Base-by-base conservation (phyloP, 2,113 vertebrate genomes). In the Callaeas wilsoni region DNA sequence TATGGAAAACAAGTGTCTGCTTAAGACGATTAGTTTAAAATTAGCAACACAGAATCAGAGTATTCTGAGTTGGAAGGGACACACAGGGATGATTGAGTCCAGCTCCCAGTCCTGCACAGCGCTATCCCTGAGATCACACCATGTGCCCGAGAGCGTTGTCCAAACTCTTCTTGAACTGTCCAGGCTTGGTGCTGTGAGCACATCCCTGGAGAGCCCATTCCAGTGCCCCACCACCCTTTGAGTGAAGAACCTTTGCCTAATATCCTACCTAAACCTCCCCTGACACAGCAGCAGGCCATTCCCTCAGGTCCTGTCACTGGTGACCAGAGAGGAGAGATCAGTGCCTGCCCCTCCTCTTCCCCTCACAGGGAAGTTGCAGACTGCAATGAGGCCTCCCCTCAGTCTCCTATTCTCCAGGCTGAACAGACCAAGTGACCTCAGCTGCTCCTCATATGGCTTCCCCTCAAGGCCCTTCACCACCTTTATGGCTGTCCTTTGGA, bases 1-100 rank as follows among this genome's bases (percentile, higher is more conserved):
- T 75, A 41, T 60, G 29, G 47, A 88, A 95, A 88, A 87, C 81
- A 96, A 96, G 93, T 23, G 10, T 93, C 88, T 95, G 26, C 79
- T 88, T 64, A 37, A 60, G 52, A 86, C 1, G 7, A 95, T 92
- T 89, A 92, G 85, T 81, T 89, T 93, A 81, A 96, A 97, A 96
- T 95, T 93, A 93, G 88, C 70, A 90, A 67, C 25, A 9, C 14
- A 29, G 60, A 74, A 44, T 84, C 41, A 42, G 49, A 76, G 17
- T 76, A 49, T 56, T 63, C 41, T 63, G 47, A 35, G 42, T 56
- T 84, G 49, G 32, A 84, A 56, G 42, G 49, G 22, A 14, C 16
- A 19, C 18, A 12, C 22, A 25, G 25, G 41, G 13, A 29, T 63
- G 49, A 49, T 50, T 3, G 4, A 55, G 35, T 42, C 35, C 49